Evolutionary conservation across 2,113 vertebrate species (phyloP).

Genomic region (Aplodontia rufa): DNA sequence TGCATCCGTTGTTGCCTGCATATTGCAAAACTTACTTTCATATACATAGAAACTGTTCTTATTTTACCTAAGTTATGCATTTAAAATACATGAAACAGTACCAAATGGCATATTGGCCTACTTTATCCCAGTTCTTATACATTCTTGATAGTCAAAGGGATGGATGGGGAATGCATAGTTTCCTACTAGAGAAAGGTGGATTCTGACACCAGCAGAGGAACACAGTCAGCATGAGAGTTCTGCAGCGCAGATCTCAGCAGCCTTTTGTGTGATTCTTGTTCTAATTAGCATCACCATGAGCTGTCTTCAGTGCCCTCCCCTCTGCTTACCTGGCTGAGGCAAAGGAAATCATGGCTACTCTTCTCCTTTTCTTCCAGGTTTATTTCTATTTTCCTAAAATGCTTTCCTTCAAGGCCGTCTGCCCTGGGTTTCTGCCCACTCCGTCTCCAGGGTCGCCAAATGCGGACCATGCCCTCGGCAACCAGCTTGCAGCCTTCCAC

Average conservation of each 20-base stretch:
- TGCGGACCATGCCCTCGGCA: background rate
- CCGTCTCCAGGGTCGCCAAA: background rate
- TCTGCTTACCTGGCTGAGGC: background rate
- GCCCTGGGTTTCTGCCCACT: background rate
- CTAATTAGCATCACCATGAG: background rate
- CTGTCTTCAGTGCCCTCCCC: background rate
- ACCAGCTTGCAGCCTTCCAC: too few species aligned
- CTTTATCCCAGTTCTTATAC: constrained; percentile 68
- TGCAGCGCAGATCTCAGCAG: background rate
- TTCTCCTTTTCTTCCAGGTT: background rate
- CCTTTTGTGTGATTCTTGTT: background rate
- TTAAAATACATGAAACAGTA: constrained; percentile 78
- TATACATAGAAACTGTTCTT: constrained; percentile 73
- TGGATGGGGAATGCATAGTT: constrained; percentile 54
- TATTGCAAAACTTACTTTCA: constrained; percentile 61
- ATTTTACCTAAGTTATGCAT: constrained; percentile 72
- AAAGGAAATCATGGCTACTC: background rate
- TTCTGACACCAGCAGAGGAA: constrained; percentile 22
- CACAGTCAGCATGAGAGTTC: background rate
- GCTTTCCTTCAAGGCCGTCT: background rate
- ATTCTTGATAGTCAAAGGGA: constrained; percentile 53
- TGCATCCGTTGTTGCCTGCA: constrained; percentile 57
- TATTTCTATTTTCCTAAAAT: background rate
- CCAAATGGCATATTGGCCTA: constrained; percentile 68
- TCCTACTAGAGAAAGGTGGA: constrained; percentile 42